These are phyloP conservation scores for Orthosia gothica DNA, from an alignment of 2,888 invertebrate genomes.

Conservation along the genomic window DNA sequence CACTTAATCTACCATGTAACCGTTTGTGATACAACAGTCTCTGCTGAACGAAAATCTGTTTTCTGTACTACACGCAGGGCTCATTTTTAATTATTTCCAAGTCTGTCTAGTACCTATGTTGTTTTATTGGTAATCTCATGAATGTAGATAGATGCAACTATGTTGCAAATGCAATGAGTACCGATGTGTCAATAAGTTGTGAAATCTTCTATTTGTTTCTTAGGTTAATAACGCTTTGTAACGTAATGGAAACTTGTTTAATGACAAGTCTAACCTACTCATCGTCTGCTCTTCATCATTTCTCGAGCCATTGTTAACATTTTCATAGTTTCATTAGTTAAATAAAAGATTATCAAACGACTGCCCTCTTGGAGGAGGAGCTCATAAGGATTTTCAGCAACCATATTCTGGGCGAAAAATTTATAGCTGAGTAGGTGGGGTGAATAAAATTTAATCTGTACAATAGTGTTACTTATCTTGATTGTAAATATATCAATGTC, in stretches of 20 bases:
- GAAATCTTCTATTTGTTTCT: conserved; percentile 49
- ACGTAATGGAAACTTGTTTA: conserved; percentile 17
- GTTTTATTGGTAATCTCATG: conserved; percentile 52
- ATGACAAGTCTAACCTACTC: neutral
- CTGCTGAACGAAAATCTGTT: conserved; percentile 49
- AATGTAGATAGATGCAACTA: conserved; percentile 57
- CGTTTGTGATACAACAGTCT: conserved; percentile 20
- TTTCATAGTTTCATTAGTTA: neutral
- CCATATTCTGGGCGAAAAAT: no score
- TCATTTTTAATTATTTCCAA: conserved; percentile 39
- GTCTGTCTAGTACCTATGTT: conserved; percentile 15
- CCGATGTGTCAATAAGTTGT: conserved; percentile 33
- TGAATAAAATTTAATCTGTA: no score
- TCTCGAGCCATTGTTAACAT: conserved; percentile 7
- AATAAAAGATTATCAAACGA: neutral
- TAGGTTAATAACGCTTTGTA: conserved; percentile 16
- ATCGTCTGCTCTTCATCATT: neutral
- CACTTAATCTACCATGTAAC: conserved; percentile 21
- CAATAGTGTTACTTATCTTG: no score
- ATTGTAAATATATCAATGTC: no score
- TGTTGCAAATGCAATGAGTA: conserved; percentile 52
- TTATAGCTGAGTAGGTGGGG: no score
- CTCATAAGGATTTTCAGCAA: no score
- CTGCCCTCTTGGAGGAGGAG: neutral
- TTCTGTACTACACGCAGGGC: conserved; percentile 31